Percentiles rank a stretch among this genome's conserved stretches.
phyloP scores from a whole-genome alignment of 2,888 invertebrate genomes.

The Philonicus albiceps region DNA sequence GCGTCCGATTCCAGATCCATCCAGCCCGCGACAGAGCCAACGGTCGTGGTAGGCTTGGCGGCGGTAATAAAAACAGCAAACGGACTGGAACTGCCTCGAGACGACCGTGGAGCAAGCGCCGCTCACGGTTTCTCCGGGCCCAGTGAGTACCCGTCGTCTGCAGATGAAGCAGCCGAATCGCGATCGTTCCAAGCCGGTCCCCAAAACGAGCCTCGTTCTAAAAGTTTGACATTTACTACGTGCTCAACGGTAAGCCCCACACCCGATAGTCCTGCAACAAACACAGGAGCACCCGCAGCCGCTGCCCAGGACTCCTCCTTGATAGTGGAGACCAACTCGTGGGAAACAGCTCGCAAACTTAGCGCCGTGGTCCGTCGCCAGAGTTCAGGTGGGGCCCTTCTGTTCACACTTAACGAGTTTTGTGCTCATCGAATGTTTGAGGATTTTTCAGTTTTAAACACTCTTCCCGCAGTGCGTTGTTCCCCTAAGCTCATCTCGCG shows the following conservation, averaged over 20 bases:
- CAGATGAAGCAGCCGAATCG: slow-evolving; percentile 15
- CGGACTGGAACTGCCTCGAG: slow-evolving; percentile 25
- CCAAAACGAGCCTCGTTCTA: neutral
- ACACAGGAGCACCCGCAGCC: neutral
- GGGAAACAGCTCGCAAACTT: slow-evolving; percentile 51
- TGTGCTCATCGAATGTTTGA: neutral
- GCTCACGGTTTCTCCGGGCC: neutral
- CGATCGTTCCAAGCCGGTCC: neutral
- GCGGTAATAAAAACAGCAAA: slow-evolving; percentile 11
- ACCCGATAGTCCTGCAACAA: slow-evolving; percentile 9
- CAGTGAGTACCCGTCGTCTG: neutral
- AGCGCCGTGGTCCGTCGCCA: neutral
- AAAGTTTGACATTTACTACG: slow-evolving; percentile 14
- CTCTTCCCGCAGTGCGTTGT: neutral
- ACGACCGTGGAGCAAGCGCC: neutral
- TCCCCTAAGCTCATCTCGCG: neutral
- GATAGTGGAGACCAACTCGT: slow-evolving; percentile 53
- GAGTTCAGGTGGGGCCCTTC: neutral
- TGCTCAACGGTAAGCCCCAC: neutral
- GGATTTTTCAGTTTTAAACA: neutral
- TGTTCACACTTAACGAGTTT: neutral
- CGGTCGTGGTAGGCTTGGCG: neutral
- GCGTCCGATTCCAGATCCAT: neutral
- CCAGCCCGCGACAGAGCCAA: neutral
- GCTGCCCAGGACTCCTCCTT: neutral